phyloP scores from a whole-genome alignment of 2,888 invertebrate genomes.

The Volucella bombylans region DNA sequence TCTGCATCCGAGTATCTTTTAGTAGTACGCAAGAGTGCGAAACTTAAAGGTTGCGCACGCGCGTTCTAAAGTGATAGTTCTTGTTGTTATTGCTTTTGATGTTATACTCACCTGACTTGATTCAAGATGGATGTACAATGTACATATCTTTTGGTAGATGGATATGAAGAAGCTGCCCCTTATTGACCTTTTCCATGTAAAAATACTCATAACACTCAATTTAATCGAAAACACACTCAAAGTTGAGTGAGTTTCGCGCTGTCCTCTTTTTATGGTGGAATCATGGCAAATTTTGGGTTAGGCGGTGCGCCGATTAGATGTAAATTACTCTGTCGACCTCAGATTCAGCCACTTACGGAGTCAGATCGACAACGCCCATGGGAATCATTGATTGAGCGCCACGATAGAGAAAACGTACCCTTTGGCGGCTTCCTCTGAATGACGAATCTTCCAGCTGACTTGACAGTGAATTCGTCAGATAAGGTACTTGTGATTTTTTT shows the following conservation, averaged over 20 bases:
- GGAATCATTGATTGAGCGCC: conserved; percentile 51
- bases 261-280: conserved; percentile 27
- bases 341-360: neutral
- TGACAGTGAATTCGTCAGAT: conserved; percentile 57
- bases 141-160: conserved; percentile 31
- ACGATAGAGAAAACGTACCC: conserved; percentile 52
- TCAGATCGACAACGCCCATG: conserved; percentile 22
- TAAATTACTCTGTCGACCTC: conserved; percentile 19
- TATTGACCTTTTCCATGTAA: conserved; percentile 56
- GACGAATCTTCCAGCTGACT: conserved; percentile 56
- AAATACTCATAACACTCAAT: conserved; percentile 36
- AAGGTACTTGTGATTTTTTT: conserved; percentile 33
- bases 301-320: neutral
- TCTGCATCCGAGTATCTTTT: too few species aligned
- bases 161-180: conserved; percentile 19
- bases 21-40: conserved; percentile 19
- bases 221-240: neutral
- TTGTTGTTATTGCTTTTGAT: conserved; percentile 6
- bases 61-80: conserved; percentile 26
- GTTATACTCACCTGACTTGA: conserved; percentile 31
- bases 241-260: conserved; percentile 30
- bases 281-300: neutral
- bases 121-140: conserved; percentile 40
- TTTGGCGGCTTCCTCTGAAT: conserved; percentile 60
- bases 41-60: conserved; percentile 67